Base-by-base conservation (phyloP, 2,888 invertebrate species). In the Eristalis tenax region DNA sequence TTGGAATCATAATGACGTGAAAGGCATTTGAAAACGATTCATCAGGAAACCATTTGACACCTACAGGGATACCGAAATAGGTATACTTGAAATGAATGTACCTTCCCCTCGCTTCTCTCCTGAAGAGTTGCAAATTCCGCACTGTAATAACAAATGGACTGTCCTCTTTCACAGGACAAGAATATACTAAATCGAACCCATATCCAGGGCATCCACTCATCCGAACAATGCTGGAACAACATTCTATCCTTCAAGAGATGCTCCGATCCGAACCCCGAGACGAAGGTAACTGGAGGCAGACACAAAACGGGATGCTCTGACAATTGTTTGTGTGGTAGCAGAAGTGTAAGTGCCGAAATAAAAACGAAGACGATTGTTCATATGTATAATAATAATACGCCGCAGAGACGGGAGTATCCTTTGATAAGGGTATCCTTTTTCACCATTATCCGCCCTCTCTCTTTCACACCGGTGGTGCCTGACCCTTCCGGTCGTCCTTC, bases 341-440 rank as follows among this genome's bases (percentile, higher is more conserved):
- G 76, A 86, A 80, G 79, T 76, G 80, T 83, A 87, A 87, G 87
- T 87, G 87, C 83, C 83, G 79, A 87, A 87, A 87, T 87, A 87
- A 87, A 87, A 87, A 83, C 79, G 76, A 71, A 87, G 83, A 83
- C 87, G 83, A 83, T 87, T 80, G 83, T 87, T 83, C 87, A 83
- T 83, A 83, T n/a, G n/a, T n/a, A n/a, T n/a, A n/a, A n/a, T 87
- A 83, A 87, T 87, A 87, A 87, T 73, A 80, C 68, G 77, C 26
- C 59, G 50, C 50, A 50, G 50, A 63, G 59, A 59, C 75, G 77
- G 70, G 83, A 73, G 65, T 80, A 73, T 87, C 79, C 71, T 65
- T 87, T 87, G 87, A 87, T 87, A 87, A 80, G 87, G 87, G 87
- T 80, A 87, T 56, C 74, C 64, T 35, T 56, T 50, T 26, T 56